Conservation (phyloP, 2,888 invertebrate species). For the Eilema caniola region DNA sequence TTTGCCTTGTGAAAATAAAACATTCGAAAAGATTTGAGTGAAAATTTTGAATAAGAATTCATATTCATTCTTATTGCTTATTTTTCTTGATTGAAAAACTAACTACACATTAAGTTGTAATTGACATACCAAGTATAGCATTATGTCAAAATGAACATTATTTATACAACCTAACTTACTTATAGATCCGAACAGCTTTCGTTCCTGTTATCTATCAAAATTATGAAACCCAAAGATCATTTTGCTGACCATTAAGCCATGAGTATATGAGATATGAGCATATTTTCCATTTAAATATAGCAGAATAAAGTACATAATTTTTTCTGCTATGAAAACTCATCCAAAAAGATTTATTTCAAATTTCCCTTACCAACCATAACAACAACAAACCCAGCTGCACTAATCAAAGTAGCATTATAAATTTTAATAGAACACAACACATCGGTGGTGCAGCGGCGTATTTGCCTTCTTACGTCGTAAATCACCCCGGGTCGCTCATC, state of each 20-base stretch:
- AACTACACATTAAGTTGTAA: background rate
- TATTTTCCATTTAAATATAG: background rate
- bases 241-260: no score
- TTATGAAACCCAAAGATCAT: background rate
- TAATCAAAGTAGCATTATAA: constrained; percentile 40
- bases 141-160: background rate
- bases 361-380: constrained; percentile 10
- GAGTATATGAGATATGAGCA: no score
- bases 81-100: background rate
- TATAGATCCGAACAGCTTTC: no score
- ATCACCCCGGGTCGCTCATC: constrained; percentile 67
- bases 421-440: constrained; percentile 48
- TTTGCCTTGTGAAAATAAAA: background rate
- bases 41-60: no score
- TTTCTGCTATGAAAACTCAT: background rate
- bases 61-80: no score
- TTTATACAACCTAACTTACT: no score
- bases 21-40: background rate
- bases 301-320: background rate
- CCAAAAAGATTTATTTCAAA: background rate
- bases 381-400: constrained; percentile 31
- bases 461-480: constrained; percentile 62
- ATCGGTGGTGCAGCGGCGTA: constrained; percentile 39
- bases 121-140: background rate
- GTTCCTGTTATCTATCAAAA: background rate